These are phyloP conservation scores for Trichopria drosophilae DNA, from an alignment of 2,888 invertebrate genomes.

Conservation along the genomic window DNA sequence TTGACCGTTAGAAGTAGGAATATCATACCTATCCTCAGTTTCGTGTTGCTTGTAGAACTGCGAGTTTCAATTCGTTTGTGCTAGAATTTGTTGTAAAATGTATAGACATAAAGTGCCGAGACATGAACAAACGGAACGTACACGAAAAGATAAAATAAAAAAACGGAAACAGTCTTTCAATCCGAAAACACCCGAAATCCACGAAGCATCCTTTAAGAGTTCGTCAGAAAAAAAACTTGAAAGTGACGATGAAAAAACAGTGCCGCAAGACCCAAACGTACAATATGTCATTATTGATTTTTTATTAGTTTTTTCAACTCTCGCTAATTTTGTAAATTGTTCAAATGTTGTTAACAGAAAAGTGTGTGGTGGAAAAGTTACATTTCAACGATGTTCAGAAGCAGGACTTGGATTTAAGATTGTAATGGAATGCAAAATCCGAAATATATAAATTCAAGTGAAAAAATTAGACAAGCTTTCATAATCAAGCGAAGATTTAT, in stretches of 20 bases:
- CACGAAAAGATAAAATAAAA: conserved; percentile 27
- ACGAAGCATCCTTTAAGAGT: conserved; percentile 33
- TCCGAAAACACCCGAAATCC: too few relatives aligned
- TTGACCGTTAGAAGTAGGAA: too few relatives aligned
- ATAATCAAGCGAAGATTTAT: conserved; percentile 30
- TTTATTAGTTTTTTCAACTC: too few relatives aligned
- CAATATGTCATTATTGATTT: conserved; percentile 4
- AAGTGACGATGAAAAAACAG: conserved; percentile 32
- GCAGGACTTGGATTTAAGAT: conserved; percentile 35
- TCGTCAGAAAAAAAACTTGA: conserved; percentile 34
- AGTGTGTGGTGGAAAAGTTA: conserved; percentile 33
- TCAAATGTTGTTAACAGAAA: conserved; percentile 14
- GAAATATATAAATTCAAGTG: conserved; percentile 32
- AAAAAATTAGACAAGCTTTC: conserved; percentile 31
- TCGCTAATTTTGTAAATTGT: conserved; percentile 10
- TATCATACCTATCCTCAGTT: too few relatives aligned
- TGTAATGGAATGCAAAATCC: conserved; percentile 30
- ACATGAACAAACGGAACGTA: conserved; percentile 24
- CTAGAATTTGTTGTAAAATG: conserved; percentile 29
- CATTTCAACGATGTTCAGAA: conserved; percentile 32
- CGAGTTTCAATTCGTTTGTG: conserved; percentile 20
- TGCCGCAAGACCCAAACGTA: conserved; percentile 4
- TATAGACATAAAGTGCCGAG: conserved; percentile 27
- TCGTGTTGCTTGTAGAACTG: too few relatives aligned
- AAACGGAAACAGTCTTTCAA: too few relatives aligned